These are phyloP conservation scores for Amaurobius ferox DNA, from an alignment of 2,888 invertebrate genomes.

Conservation along the genomic window DNA sequence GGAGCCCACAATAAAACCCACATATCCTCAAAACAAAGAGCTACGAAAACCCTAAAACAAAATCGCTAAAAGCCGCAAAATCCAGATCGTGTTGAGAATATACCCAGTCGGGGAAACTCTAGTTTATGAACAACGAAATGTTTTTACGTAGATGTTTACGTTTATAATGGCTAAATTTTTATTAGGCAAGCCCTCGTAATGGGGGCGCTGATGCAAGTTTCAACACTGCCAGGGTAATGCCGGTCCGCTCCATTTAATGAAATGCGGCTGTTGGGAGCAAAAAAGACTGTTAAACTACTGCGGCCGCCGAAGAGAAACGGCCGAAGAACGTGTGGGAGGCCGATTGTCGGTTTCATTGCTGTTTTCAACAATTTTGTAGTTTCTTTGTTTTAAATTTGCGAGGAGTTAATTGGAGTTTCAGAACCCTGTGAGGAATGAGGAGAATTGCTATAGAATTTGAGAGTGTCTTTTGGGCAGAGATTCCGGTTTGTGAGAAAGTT, in stretches of 20 bases:
- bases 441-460: too few species aligned
- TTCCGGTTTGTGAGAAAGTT: too few species aligned
- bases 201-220: conserved; percentile 67
- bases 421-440: too few species aligned
- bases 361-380: neutral
- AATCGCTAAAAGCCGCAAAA: neutral
- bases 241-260: conserved; percentile 12
- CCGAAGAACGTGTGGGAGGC: neutral
- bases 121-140: conserved; percentile 65
- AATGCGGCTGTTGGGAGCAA: neutral
- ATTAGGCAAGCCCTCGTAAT: conserved; percentile 60
- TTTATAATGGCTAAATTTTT: conserved; percentile 71
- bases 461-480: too few species aligned
- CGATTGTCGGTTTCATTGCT: neutral
- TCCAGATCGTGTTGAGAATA: neutral
- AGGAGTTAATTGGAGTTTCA: too few species aligned
- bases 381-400: neutral
- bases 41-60: too few species aligned
- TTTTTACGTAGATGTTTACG: conserved; percentile 71
- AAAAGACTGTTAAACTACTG: conserved; percentile 9
- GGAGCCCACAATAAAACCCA: too few species aligned
- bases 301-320: neutral
- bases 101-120: neutral
- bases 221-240: conserved; percentile 19
- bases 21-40: too few species aligned